Conservation (phyloP, 2,113 vertebrate genomes). For the Tupaia chinensis region DNA sequence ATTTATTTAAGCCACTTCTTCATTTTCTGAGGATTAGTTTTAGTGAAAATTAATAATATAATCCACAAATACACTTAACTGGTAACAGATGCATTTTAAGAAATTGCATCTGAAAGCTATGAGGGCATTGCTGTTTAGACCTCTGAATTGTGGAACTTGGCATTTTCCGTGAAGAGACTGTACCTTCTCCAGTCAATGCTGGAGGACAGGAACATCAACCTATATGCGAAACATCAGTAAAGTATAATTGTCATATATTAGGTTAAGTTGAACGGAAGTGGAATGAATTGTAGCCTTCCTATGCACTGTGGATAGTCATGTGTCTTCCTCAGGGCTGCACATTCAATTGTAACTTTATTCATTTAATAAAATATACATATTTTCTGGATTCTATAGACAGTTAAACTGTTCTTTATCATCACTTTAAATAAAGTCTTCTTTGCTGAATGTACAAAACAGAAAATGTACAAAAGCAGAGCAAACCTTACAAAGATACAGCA, state of each 20-base stretch:
- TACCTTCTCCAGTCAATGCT: background rate
- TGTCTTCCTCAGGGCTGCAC: background rate
- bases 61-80: constrained; percentile 20
- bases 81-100: background rate
- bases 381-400: background rate
- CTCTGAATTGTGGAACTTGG: background rate
- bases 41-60: constrained; percentile 1
- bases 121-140: background rate
- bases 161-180: background rate
- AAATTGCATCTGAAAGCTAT: background rate
- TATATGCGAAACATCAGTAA: background rate
- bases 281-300: background rate
- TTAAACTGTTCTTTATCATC: background rate
- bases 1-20: constrained; percentile 20
- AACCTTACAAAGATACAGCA: background rate
- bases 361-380: background rate
- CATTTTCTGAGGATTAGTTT: background rate
- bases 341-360: background rate
- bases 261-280: background rate
- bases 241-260: background rate
- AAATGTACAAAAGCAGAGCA: background rate
- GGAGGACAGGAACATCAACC: background rate
- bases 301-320: accelerated
- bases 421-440: background rate
- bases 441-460: background rate